phyloP scores from a whole-genome alignment of 2,888 invertebrate genomes.

The Chymomyza caudatula region DNA sequence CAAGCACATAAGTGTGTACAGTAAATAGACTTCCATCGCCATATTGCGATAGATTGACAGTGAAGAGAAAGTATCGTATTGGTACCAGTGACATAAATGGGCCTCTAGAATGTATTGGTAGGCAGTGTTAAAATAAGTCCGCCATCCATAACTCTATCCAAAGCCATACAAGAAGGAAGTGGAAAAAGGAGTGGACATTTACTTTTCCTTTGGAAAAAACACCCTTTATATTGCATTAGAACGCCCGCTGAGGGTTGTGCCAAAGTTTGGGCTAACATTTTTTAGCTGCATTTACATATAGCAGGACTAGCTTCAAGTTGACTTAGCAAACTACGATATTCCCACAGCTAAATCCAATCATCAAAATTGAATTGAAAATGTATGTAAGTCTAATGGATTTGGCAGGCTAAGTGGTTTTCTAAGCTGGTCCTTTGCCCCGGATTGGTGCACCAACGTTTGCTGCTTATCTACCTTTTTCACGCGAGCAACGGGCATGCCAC shows the following conservation, averaged over 20 bases:
- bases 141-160: too few relatives aligned
- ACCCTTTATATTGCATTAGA: not conserved
- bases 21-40: too few relatives aligned
- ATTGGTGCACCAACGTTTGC: constrained; percentile 21
- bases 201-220: too few relatives aligned
- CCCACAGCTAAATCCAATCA: not conserved
- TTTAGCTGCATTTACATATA: not conserved
- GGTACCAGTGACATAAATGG: too few relatives aligned
- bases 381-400: constrained; percentile 68
- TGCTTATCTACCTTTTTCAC: constrained; percentile 23
- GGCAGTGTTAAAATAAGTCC: too few relatives aligned
- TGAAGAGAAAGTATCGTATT: too few relatives aligned
- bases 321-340: not conserved
- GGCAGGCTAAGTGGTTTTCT: constrained; percentile 54
- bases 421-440: not conserved
- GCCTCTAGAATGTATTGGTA: too few relatives aligned
- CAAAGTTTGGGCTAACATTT: not conserved
- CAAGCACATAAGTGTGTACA: too few relatives aligned
- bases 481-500: constrained; percentile 33
- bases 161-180: too few relatives aligned
- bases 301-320: not conserved
- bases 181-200: too few relatives aligned
- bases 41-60: too few relatives aligned
- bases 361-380: constrained; percentile 66
- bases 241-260: not conserved